Evolutionary conservation across 1,140 invertebrate species (phyloP).

Genomic region (Penaeus japonicus): DNA sequence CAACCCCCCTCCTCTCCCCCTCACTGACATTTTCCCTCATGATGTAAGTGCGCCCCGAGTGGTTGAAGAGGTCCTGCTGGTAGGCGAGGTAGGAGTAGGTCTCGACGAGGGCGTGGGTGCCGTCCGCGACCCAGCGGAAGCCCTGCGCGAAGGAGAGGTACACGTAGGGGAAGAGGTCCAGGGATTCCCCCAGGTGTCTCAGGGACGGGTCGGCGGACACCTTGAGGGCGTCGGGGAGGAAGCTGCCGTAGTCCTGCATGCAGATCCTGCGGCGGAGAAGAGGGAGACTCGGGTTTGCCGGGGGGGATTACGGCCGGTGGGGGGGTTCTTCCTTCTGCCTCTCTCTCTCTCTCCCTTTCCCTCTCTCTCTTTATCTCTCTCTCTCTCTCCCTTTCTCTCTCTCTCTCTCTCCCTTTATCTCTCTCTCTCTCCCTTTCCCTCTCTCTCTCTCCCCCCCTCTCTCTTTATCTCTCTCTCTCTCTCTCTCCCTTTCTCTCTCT

Average conservation of each 20-base stretch:
- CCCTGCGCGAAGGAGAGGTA: constrained; percentile 39
- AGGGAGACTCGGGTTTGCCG: too few relatives aligned
- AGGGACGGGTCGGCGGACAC: constrained; percentile 27
- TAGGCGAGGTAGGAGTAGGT: constrained; percentile 47
- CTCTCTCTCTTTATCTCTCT: too few relatives aligned
- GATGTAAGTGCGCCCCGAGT: constrained; percentile 24
- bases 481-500: too few relatives aligned
- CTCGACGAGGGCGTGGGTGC: constrained; percentile 45
- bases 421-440: too few relatives aligned
- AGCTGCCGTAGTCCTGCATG: constrained; percentile 53
- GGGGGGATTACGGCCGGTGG: too few relatives aligned
- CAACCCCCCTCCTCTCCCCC: too few relatives aligned
- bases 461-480: too few relatives aligned
- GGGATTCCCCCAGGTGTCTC: constrained; percentile 19
- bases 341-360: too few relatives aligned
- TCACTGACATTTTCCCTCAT: constrained; percentile 52
- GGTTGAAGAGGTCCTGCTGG: background rate
- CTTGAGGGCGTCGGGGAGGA: constrained; percentile 43
- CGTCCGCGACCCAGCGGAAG: constrained; percentile 28
- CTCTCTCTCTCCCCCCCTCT: too few relatives aligned
- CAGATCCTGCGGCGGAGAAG: background rate
- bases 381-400: too few relatives aligned
- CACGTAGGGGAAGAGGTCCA: constrained; percentile 51
- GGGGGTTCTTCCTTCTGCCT: too few relatives aligned
- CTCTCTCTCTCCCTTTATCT: too few relatives aligned